Percentiles rank a stretch among this genome's conserved stretches.
phyloP scores from a whole-genome alignment of 1,140 invertebrate species.

The Amphibalanus amphitrite region DNA sequence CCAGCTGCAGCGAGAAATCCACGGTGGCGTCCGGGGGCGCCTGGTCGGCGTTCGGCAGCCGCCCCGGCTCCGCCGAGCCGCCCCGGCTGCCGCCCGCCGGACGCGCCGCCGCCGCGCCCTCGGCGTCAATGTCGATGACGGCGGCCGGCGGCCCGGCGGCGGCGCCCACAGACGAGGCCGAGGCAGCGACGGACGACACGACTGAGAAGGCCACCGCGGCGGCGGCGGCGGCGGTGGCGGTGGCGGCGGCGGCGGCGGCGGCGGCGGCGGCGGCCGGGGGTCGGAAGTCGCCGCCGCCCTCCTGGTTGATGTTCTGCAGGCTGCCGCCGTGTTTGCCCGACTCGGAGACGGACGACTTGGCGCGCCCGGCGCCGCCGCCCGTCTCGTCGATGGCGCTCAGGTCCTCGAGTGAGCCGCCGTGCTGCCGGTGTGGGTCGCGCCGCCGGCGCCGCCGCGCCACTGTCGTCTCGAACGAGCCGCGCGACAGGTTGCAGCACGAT shows the following conservation, averaged over 20 bases:
- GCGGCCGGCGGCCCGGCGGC: background rate
- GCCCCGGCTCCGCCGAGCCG: background rate
- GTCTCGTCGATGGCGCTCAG: constrained; percentile 4
- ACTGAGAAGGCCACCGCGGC: background rate
- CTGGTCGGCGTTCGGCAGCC: background rate
- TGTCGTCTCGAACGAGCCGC: constrained; percentile 2
- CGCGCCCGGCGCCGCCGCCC: background rate
- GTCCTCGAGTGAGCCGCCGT: background rate
- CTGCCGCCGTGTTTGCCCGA: background rate
- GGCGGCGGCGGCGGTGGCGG: background rate
- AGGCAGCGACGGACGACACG: background rate
- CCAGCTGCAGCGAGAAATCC: background rate
- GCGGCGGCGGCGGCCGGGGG: background rate
- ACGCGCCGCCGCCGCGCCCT: background rate
- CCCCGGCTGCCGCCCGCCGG: background rate
- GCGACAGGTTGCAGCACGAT: constrained; percentile 1
- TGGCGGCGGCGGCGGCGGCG: background rate
- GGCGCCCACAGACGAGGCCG: background rate
- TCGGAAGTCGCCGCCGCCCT: background rate
- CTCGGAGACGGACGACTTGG: background rate
- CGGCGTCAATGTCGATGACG: background rate
- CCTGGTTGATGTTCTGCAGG: constrained; percentile 4
- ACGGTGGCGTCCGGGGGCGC: background rate
- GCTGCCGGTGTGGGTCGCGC: background rate
- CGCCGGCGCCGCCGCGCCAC: background rate